phyloP scores from a whole-genome alignment of 2,888 invertebrate genomes.

The Lymantria monacha region DNA sequence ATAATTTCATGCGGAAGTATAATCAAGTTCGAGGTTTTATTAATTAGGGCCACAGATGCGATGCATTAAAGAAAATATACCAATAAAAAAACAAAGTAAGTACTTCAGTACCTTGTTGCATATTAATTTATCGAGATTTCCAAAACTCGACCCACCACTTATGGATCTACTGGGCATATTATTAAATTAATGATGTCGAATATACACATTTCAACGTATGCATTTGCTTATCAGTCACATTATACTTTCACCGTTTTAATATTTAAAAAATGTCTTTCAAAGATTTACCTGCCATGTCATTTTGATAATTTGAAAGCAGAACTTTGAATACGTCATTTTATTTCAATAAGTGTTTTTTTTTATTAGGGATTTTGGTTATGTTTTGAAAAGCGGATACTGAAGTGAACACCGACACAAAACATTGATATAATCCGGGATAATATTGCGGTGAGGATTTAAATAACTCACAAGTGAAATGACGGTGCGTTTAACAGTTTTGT shows the following conservation, averaged over 20 bases:
- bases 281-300: constrained; percentile 31
- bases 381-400: constrained; percentile 52
- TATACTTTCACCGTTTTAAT: constrained; percentile 57
- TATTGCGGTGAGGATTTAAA: constrained; percentile 67
- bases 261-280: constrained; percentile 40
- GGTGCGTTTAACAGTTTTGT: constrained; percentile 65
- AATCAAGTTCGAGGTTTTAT: constrained; percentile 22
- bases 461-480: constrained; percentile 67
- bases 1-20: constrained; percentile 21
- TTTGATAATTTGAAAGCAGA: constrained; percentile 35
- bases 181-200: constrained; percentile 42
- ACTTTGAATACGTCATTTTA: constrained; percentile 30
- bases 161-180: constrained; percentile 25
- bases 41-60: constrained; percentile 23
- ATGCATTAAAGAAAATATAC: constrained; percentile 23
- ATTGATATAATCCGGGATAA: constrained; percentile 69
- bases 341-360: constrained; percentile 34
- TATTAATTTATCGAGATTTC: constrained; percentile 32
- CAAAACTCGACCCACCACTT: constrained; percentile 16
- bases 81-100: constrained; percentile 20
- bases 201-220: constrained; percentile 34
- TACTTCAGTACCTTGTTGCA: constrained; percentile 16
- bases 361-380: constrained; percentile 40
- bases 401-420: constrained; percentile 68
- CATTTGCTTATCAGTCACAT: constrained; percentile 54